Evolutionary conservation across 1,140 invertebrate species (phyloP), one percentile per base, ranked within the genome.

Genomic region (Mycetomoellerius zeteki): DNA sequence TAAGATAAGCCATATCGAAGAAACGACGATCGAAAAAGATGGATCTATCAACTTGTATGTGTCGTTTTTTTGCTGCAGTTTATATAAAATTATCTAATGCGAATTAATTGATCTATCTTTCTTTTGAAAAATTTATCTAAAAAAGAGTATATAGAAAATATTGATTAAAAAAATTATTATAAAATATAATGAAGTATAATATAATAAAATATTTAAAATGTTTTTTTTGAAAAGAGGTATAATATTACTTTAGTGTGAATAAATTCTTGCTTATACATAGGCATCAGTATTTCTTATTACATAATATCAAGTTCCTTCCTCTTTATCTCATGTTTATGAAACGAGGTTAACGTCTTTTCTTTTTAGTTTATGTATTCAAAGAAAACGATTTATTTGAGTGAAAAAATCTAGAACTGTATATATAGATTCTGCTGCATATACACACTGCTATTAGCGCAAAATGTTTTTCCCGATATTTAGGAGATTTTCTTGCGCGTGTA

Each of bases 391-490:
- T 81, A 71, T 43, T 71, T 12, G 21, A 16, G 2, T n/a, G 12
- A n/a, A 27, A 37, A 43, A 33, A 47, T 1, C 0, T 50, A n/a
- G 43, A 56, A 33, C 62, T 6, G 37, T 19, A 33, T 30, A 24
- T 43, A 27, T 47, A 58, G n/a, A 82, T 58, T 43, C 12, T 30
- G 33, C 8, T 10, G 3, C 69, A 19, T 58, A 75, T 60, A 69
- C 27, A 47, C 52, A 14, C 21, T 37, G 8, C 19, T 80, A 64
- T 65, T 84, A 50, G 54, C 54, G 80, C 14, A 67, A 50, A 73
- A 84, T 84, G 80, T 84, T 84, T 84, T 73, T 30, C 47, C 37
- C 69, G 69, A 84, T 84, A 84, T 84, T 84, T 73, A 19, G 43
- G 37, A 73, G 80, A 73, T 73, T 75, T 84, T 50, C 69, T 43